Conservation (phyloP, 2,888 invertebrate species). For the Platycnemis pennipes region DNA sequence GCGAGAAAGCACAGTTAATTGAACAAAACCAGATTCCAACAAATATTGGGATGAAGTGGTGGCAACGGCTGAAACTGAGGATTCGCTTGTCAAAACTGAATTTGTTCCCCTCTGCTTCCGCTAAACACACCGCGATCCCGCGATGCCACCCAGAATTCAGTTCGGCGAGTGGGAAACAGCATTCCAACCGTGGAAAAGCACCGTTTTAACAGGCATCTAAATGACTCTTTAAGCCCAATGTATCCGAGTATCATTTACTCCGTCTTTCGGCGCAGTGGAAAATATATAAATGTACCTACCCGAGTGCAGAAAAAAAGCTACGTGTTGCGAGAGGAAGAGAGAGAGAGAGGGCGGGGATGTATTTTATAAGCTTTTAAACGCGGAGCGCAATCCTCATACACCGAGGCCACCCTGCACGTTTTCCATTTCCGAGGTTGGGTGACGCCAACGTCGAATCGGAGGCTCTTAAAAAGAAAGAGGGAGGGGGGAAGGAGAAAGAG, state of each 20-base stretch:
- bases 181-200: not conserved
- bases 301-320: not conserved
- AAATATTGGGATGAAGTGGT: not conserved
- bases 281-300: not conserved
- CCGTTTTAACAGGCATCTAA: conserved; percentile 36
- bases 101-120: conserved; percentile 9
- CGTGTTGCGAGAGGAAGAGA: not conserved
- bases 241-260: conserved; percentile 1
- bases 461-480: not conserved
- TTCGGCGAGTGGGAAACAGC: not conserved
- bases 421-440: not conserved
- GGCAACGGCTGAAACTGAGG: not conserved
- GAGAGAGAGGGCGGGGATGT: no score
- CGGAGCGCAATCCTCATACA: not conserved
- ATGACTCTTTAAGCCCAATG: conserved; percentile 25
- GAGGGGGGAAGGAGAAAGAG: not conserved
- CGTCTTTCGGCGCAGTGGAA: conserved; percentile 8
- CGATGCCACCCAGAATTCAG: not conserved
- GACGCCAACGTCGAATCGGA: not conserved
- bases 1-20: not conserved
- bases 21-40: not conserved
- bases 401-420: conserved; percentile 5
- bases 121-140: not conserved
- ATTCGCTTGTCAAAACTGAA: not conserved
- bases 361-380: conserved; percentile 27